Base-by-base conservation (phyloP, 2,888 invertebrate species). In the Hypena proboscidalis region DNA sequence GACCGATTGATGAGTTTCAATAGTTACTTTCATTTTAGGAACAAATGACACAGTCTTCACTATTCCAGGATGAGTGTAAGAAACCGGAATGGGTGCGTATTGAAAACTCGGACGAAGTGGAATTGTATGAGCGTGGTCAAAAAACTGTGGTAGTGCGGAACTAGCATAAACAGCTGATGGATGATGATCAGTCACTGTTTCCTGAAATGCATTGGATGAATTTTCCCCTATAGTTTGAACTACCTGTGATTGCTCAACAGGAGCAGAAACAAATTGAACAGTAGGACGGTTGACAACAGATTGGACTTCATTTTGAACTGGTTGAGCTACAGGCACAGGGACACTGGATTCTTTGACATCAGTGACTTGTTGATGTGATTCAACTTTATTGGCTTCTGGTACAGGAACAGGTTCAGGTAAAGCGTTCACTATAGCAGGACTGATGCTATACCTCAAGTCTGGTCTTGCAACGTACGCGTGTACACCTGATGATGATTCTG, bases 1-100 rank as follows among this genome's bases (percentile, higher is more conserved):
- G 0, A 50, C 34, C 9, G 59, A 22, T 32, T 43, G 32, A n/a
- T 45, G 34, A 7, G 32, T n/a, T n/a, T 63, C 50, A 7, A 51
- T 7, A 4, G 37, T 32, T 3, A 41, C 34, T 14, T 48, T 46
- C 13, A 1, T 11, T 11, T 25, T 8, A 5, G 20, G n/a, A 3
- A 22, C 5, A 1, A 35, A 19, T 0, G 59, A 36, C 9, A 32
- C 17, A 11, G 35, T 2, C n/a, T 35, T n/a, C 15, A 32, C 25
- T 19, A 26, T 33, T 22, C 4, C 10, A 30, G 52, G 38, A n/a
- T 46, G 17, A 1, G 37, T 31, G n/a, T 45, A 35, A 2, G 11
- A 2, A 14, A 19, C 3, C 3, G 40, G 30, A 25, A 13, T 17
- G 2, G 46, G 26, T 32, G 34, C 0, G 13, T 42, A 37, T 10